Base-by-base conservation (phyloP, 2,113 vertebrate species). In the Rhinolophus sinicus region DNA sequence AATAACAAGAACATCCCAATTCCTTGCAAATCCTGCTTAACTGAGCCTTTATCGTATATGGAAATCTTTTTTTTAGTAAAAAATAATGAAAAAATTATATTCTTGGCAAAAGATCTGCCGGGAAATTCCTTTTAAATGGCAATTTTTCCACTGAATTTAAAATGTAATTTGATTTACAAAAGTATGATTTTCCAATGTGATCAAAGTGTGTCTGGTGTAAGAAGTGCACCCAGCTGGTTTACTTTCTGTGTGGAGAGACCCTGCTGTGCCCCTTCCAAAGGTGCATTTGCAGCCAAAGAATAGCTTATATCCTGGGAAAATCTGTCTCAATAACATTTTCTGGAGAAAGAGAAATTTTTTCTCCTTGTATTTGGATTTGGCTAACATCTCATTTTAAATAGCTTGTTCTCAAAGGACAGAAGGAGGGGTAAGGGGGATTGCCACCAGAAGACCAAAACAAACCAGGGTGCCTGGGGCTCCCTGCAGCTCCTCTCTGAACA, bases 81-180 rank as follows among this genome's bases (percentile, higher is more conserved):
- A 90, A 96, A 65, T 60, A 84, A 93, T 56, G 62, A 92, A 80
- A 92, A 84, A 90, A 95, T 88, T 94, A 78, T 44, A 69, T 94
- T 93, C 75, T 76, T 96, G 85, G 73, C 80, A 88, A 96, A 87
- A 96, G 2, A 64, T 85, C 77, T 96, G 11, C 50, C 6, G 8
- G 92, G 81, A 93, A 90, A 96, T 91, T 95, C 52, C 76, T 83
- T 90, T 85, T 69, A 87, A 82, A 96, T 65, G 62, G 67, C 56
- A 94, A 67, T 75, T 93, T 93, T 67, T 85, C 52, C 65, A 52
- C 33, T 80, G 78, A 95, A 94, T 95, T 97, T 91, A 87, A 96
- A 96, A 97, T 86, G 64, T 47, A 64, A 97, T 94, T 94, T 88
- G 67, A 90, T 77, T 97, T 94, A 75, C 56, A 97, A 92, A 92